Evolutionary conservation across 2,797 vertebrate genomes (phyloP), one percentile per base, ranked within the genome.

Genomic region (Pangasius larnaudii): DNA sequence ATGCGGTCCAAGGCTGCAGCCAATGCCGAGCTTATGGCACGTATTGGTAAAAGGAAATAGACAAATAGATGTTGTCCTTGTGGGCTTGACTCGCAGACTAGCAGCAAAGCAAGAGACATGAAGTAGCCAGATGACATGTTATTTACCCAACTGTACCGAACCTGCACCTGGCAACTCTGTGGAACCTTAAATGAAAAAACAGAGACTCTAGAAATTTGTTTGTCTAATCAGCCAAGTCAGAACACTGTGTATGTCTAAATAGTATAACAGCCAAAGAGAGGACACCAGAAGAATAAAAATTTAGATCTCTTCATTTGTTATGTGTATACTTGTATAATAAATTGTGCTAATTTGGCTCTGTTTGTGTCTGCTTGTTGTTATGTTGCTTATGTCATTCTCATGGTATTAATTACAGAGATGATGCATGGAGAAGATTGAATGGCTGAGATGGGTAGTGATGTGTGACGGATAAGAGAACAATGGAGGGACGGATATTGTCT

Each of bases 1-100:
- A 94, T 97, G 94, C 95, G 95, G 71, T 95, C 95, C 92, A 97
- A 96, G 91, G 97, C 96, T 0, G 97, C 96, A 0, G 96, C 96
- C 87, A 97, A 97, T 0, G 96, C 97, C 0, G 92, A 97, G 92
- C 95, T 97, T 88, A 97, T 97, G 97, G 96, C 96, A 53, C 94
- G 91, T 24, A 96, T 97, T 0, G 97, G 97, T 87, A 95, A 93
- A 85, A 95, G 95, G 94, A 97, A 95, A 94, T 97, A 84, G 51
- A 79, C 39, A 53, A 72, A 5, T 24, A 63, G 14, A 42, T 30
- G 46, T 78, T 65, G 56, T 80, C 13, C 9, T 49, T 30, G 33
- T 77, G 88, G 77, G 80, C 59, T 80, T 56, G 9, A 85, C 24
- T 67, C 5, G 2, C 75, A 67, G 49, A 65, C n/a, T 81, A 71